Base-by-base conservation (phyloP, 2,888 invertebrate genomes). In the Monoplex corrugatus region DNA sequence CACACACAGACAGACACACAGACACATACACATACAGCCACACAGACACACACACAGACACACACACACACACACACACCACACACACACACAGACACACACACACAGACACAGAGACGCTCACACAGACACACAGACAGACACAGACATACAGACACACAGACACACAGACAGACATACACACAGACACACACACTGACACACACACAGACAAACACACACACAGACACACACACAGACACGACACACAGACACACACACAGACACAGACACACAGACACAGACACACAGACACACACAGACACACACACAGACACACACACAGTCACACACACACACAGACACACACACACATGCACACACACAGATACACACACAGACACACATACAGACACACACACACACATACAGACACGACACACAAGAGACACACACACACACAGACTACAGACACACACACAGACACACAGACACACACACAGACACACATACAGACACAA, bases 241-340 rank as follows among this genome's bases (percentile, higher is more conserved):
- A 72, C 72, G n/a, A 72, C 32, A 72, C 72, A 72, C 32, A 72
- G 35, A 35, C 72, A 63, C 13, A 23, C 63, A 63, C 23, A 50
- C 50, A 50, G 10, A 50, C 50, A 50, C 50, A 13, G 10, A 50
- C 50, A 50, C 50, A 50, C 50, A 98, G 96, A 99, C 99, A 19
- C 99, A 99, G 97, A 99, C 99, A 98, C 99, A 98, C 85, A 99
- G 99, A 95, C 99, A 99, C 96, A 99, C n/a, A 99, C 97, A 97
- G 93, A 23, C n/a, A 44, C 32, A 44, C 82, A 82, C n/a, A 82
- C 82, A 82, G n/a, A 82, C 82, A 82, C n/a, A 82, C 44, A 82
- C 44, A 82, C 82, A 82, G 8, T n/a, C 44, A 80, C 40, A 80
- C 78, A 80, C 40, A 80, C 78, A 80, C 40, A 40, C 78, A 80